Conservation (phyloP, 2,113 vertebrate genomes). For the Chunga burmeisteri region DNA sequence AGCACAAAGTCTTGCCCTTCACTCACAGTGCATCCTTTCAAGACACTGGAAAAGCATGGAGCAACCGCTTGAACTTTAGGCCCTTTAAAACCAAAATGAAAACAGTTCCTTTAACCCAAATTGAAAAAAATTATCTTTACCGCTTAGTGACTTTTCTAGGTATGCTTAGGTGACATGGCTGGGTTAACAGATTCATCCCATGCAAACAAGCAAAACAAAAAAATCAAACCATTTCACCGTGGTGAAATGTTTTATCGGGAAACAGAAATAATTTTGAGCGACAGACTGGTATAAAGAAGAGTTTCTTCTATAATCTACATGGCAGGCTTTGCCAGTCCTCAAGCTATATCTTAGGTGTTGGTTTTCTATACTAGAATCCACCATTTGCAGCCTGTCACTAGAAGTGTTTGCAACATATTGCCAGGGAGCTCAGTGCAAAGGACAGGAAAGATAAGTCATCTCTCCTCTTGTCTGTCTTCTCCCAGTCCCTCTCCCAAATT, state of each 20-base stretch:
- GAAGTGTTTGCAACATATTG: background rate
- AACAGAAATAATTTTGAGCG: background rate
- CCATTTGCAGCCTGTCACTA: background rate
- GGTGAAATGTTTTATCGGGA: background rate
- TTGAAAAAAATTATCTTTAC: background rate
- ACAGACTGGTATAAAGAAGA: background rate
- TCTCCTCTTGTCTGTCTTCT: background rate
- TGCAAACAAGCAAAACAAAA: background rate
- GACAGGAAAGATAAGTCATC: background rate
- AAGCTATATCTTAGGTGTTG: background rate
- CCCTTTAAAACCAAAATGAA: slow-evolving; percentile 61
- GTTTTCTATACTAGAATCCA: background rate
- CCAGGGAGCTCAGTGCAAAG: background rate
- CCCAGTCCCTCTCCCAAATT: background rate
- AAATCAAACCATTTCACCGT: background rate
- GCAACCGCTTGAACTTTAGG: slow-evolving; percentile 42
- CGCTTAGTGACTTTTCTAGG: background rate
- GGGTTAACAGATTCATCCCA: background rate
- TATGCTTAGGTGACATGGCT: background rate
- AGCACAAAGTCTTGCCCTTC: slow-evolving; percentile 85
- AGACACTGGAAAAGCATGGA: slow-evolving; percentile 76
- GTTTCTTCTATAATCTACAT: background rate
- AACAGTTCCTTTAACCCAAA: background rate
- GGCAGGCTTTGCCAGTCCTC: background rate
- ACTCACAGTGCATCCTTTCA: slow-evolving; percentile 74